These are phyloP conservation scores for Pinctada fucata DNA, from an alignment of 2,888 invertebrate genomes.

Conservation along the genomic window DNA sequence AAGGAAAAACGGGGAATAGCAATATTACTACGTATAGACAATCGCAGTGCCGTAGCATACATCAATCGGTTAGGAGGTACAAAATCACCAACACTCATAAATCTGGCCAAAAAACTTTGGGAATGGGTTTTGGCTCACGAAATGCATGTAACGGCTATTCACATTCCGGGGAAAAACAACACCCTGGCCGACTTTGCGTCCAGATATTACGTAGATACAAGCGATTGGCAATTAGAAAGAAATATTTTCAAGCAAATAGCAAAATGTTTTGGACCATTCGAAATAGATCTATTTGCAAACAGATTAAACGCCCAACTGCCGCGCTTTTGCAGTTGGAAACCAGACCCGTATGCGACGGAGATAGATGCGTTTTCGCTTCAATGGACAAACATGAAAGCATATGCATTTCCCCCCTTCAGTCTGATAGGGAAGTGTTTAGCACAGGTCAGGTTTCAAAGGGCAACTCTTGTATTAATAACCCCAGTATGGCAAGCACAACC, in stretches of 20 bases:
- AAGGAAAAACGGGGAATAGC: conserved; percentile 13
- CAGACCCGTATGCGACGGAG: conserved; percentile 17
- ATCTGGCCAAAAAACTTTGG: conserved; percentile 21
- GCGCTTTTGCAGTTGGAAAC: conserved; percentile 7
- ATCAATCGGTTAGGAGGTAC: conserved; percentile 31
- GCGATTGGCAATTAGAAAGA: conserved; percentile 7
- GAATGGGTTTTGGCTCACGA: conserved; percentile 7
- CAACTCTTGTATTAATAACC: conserved; percentile 7
- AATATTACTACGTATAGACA: conserved; percentile 29
- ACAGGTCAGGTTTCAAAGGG: conserved; percentile 9
- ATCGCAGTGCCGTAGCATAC: conserved; percentile 25
- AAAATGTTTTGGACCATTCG: neutral
- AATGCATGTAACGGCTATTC: conserved; percentile 16
- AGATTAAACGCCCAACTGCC: conserved; percentile 9
- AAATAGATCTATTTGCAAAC: conserved; percentile 20
- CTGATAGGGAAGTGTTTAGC: conserved; percentile 5
- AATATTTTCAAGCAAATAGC: conserved; percentile 6
- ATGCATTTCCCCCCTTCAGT: conserved; percentile 30
- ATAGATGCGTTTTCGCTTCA: conserved; percentile 25
- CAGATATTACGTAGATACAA: conserved; percentile 10
- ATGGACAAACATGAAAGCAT: conserved; percentile 12
- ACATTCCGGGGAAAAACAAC: conserved; percentile 20
- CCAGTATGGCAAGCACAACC: conserved; percentile 27
- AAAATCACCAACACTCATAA: neutral
- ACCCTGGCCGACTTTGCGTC: conserved; percentile 13